Evolutionary conservation across 2,888 invertebrate genomes (phyloP), one percentile per base, ranked within the genome.

Genomic region (Hetaerina titia): DNA sequence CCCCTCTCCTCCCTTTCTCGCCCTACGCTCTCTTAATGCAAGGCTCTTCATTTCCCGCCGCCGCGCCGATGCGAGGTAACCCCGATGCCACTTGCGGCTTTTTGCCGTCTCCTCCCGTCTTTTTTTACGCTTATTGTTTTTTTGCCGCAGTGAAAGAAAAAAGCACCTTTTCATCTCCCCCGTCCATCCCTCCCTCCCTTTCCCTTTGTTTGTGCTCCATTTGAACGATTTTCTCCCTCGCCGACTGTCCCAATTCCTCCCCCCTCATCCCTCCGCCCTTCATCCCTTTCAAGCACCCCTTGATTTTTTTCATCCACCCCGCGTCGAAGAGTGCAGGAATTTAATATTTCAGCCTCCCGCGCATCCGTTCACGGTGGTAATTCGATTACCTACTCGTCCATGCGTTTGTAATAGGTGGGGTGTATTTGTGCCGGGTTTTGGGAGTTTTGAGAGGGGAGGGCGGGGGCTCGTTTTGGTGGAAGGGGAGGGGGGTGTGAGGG

Each of bases 341-440:
- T 92, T 92, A 92, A 92, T 92, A 92, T 92, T 92, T 81, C 81
- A 81, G 90, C 90, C 60, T 45, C 90, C 90, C 64, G 22, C 64
- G 64, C 64, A 92, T 92, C 92, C 92, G 69, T 74, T 92, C 56
- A 74, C 56, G 56, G 74, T 56, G 69, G 69, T 92, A 69, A 92
- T 92, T 74, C 69, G 69, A 92, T 92, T 69, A 92, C 17, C 92
- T 9, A 57, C 22, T 92, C 92, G 56, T 69, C 31, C 69, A 69
- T 63, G n/a, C 69, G 56, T 74, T 22, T n/a, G 45, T 69, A 74
- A 92, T 92, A 69, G 64, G 9, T 31, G 31, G 69, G 56, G 31
- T 56, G 19, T 64, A 92, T 56, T 63, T n/a, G 17, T n/a, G 22
- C 92, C 11, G 64, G 69, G n/a, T n/a, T 17, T 15, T n/a, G 4